Evolutionary conservation across 2,888 invertebrate species (phyloP), one percentile per base, ranked within the genome.

Genomic region (Xanthia togata): DNA sequence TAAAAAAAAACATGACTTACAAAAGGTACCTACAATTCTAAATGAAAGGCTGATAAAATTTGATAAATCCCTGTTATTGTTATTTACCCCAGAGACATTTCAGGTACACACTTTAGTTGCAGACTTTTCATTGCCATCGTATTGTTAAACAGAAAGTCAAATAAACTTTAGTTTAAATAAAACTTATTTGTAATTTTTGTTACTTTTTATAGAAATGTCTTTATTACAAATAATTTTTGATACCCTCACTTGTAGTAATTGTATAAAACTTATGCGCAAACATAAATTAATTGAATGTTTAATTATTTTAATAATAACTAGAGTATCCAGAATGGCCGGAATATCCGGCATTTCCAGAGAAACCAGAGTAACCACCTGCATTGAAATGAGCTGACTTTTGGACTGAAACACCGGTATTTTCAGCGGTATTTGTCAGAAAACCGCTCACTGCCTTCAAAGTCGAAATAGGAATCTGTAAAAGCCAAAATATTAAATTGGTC

Each of bases 391-490:
- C 96, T 5, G 96, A 89, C 85, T 96, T 96, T 89, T 96, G 94
- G 14, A 96, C 92, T 11, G 96, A 95, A 72, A 96, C 86, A 85
- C 91, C 94, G 35, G 96, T 96, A 72, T 91, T 93, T 60, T 89
- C 93, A 23, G 95, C 96, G 8, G 96, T 95, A 89, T 97, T 97
- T 70, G 96, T 97, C 23, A 98, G 93, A 73, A 98, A 94, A 88
- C 96, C 97, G 81, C 97, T 97, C 2, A 98, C 97, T 63, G 97
- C 97, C 88, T 95, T 96, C 79, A 98, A 90, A 6, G 97, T 97
- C 26, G 97, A 97, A 89, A 97, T 97, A 44, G 97, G 98, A 87
- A 98, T 97, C 98, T 98, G 95, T 59, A 96, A 95, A 88, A 68
- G 2, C 35, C 20, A 60, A 47, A 59, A 59, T 12, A 8, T 59